Percentiles rank a stretch among this genome's conserved stretches.
These are phyloP conservation scores for Isaurus tuberculatus DNA, from an alignment of 92 coral and sea anemone species.

Conservation along the genomic window DNA sequence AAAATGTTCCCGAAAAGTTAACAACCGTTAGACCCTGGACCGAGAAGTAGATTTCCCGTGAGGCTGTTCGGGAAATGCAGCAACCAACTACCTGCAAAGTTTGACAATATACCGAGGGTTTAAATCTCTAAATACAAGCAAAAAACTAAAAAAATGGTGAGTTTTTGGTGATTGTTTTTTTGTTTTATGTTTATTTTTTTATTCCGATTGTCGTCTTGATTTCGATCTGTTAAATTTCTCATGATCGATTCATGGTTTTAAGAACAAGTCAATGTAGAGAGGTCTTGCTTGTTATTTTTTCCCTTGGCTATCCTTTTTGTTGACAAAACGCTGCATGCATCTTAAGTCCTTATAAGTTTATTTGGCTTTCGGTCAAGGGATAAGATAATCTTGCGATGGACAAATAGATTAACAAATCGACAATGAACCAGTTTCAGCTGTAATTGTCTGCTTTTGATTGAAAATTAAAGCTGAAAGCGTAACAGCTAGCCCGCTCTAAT, in stretches of 20 bases:
- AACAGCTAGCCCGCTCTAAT: constrained; percentile 15
- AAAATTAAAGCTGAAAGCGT: constrained; percentile 7
- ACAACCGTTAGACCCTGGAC: constrained; percentile 19
- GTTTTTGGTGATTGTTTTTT: not conserved
- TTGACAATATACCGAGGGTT: constrained; percentile 53
- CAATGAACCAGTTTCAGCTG: constrained; percentile 32
- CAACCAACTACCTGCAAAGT: constrained; percentile 67
- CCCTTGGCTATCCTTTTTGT: constrained; percentile 16
- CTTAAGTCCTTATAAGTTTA: constrained; percentile 42
- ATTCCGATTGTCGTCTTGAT: not conserved
- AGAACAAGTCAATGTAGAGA: constrained; percentile 11
- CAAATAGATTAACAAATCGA: constrained; percentile 25
- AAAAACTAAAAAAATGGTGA: constrained; percentile 33
- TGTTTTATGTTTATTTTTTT: not conserved
- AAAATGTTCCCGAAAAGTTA: constrained; percentile 54
- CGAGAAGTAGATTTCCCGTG: constrained; percentile 29
- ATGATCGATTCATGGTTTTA: constrained; percentile 13
- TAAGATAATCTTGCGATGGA: constrained; percentile 30
- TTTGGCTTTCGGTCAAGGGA: constrained; percentile 18
- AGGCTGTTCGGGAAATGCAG: constrained; percentile 56
- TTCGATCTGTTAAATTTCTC: not conserved
- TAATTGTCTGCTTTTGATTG: not conserved
- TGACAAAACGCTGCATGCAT: constrained; percentile 47
- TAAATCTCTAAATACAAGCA: constrained; percentile 42
- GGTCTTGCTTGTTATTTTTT: constrained; percentile 14